Conservation (phyloP, 2,888 invertebrate genomes). For the Endotricha flammealis region DNA sequence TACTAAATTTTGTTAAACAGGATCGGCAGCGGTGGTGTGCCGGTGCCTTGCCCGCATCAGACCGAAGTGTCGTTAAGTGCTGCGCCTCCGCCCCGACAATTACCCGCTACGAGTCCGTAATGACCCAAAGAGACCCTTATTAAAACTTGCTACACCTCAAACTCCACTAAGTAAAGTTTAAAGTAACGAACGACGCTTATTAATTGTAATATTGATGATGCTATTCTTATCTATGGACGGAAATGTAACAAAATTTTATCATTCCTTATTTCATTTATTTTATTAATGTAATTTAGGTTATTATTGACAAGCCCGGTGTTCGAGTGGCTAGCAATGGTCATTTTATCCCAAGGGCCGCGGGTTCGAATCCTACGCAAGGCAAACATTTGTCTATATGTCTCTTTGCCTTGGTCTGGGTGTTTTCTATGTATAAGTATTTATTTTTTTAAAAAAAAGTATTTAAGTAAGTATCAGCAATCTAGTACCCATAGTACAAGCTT, state of each 20-base stretch:
- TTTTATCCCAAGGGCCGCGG: too few relatives aligned
- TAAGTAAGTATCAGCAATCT: too few relatives aligned
- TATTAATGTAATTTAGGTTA: too few relatives aligned
- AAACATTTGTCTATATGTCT: too few relatives aligned
- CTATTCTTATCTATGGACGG: conserved; percentile 35
- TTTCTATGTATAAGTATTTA: too few relatives aligned
- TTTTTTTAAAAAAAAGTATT: too few relatives aligned
- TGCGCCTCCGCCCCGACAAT: conserved; percentile 53
- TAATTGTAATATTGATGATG: conserved; percentile 58
- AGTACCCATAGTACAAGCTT: too few relatives aligned
- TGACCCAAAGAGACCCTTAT: conserved; percentile 68
- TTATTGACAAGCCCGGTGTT: background rate
- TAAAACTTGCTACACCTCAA: conserved; percentile 63
- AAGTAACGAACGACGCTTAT: conserved; percentile 61
- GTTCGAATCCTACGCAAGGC: too few relatives aligned
- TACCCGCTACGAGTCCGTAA: conserved; percentile 61
- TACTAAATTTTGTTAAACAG: conserved; percentile 34
- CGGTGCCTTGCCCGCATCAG: conserved; percentile 43
- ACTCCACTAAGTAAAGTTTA: conserved; percentile 55
- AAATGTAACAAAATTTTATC: conserved; percentile 5
- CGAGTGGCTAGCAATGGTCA: background rate
- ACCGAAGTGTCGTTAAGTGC: conserved; percentile 57
- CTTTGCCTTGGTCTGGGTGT: too few relatives aligned
- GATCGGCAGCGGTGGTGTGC: conserved; percentile 30
- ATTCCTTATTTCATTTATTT: too few relatives aligned